Base-by-base conservation (phyloP, 2,113 vertebrate genomes). In the Entelurus aequoreus region DNA sequence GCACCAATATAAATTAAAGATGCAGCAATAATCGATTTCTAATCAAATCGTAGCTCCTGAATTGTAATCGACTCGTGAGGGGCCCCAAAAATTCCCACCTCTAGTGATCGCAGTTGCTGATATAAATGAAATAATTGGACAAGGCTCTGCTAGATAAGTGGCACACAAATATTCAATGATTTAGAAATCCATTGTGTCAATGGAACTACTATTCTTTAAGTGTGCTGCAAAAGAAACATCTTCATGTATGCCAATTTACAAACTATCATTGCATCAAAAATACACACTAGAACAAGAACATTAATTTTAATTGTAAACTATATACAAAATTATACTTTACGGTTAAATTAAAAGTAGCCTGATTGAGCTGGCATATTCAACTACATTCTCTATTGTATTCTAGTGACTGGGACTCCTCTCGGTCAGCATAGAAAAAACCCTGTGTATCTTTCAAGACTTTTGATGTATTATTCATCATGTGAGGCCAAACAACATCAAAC, bases 391-490 rank as follows among this genome's bases (percentile, higher is more conserved):
- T 46, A 19, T 59, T 48, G 11, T 36, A 19, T 42, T 69, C 60
- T 59, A 50, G 61, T 69, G 68, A 77, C 59, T 52, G 49, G 52
- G 37, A 42, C 62, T 75, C 68, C 75, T 60, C 49, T 37, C 50
- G 42, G 54, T 65, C 8, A 0, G 48, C 50, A 65, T n/a, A 65
- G 64, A 75, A 28, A 28, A 28, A 50, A 68, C 63, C 72, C 62
- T 56, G 13, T 40, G 16, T 65, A 69, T 51, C 66, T 72, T 77
- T 84, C 65, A 80, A 73, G 63, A 62, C 60, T 69, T n/a, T 21
- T 38, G 60, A 79, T 82, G 62, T 82, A 85, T 84, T 69, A 84
- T 82, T 80, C 54, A 84, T 75, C 66, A 63, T 65, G 16, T 55
- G 28, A 72, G 51, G 56, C 65, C 53, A 51, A 60, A 64, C 35